A percentile compares a stretch with the other conserved stretches of the same genome.
phyloP scores from a whole-genome alignment of 1,140 invertebrate species.

The Proales similis region DNA sequence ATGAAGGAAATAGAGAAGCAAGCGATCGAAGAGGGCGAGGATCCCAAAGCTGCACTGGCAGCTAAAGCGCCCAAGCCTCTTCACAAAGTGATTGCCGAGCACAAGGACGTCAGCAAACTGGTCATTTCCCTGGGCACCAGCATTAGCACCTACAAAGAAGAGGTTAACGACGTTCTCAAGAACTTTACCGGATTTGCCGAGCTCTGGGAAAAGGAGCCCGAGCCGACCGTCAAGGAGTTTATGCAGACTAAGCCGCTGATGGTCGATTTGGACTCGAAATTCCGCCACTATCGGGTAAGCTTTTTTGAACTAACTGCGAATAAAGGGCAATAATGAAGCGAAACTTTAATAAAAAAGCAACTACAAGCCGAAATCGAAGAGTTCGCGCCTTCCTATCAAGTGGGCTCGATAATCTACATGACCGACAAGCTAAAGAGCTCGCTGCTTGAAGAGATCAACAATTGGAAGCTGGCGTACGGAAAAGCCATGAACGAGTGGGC shows the following conservation, averaged over 20 bases:
- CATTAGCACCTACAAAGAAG: slow-evolving; percentile 49
- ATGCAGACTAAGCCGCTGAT: slow-evolving; percentile 64
- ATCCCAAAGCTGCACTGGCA: slow-evolving; percentile 45
- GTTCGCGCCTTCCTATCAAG: slow-evolving; percentile 46
- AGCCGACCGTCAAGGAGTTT: slow-evolving; percentile 68
- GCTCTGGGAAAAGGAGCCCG: slow-evolving; percentile 59
- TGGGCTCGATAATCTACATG: slow-evolving; percentile 49
- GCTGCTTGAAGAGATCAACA: slow-evolving; percentile 73
- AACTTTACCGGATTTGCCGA: slow-evolving; percentile 47
- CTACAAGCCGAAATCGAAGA: slow-evolving; percentile 51
- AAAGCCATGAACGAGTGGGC: slow-evolving; percentile 86
- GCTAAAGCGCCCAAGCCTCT: slow-evolving; percentile 46
- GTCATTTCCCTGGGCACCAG: slow-evolving; percentile 53
- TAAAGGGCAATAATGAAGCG: not conserved
- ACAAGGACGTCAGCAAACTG: slow-evolving; percentile 53
- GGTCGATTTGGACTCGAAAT: slow-evolving; percentile 70
- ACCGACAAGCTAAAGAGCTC: slow-evolving; percentile 76
- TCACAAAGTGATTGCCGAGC: slow-evolving; percentile 52
- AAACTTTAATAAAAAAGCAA: slow-evolving; percentile 40
- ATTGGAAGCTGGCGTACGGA: slow-evolving; percentile 74
- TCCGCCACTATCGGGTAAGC: slow-evolving; percentile 56
- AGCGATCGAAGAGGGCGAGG: slow-evolving; percentile 46
- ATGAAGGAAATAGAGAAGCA: slow-evolving; percentile 56
- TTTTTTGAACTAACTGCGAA: slow-evolving; percentile 18
- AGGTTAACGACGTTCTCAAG: slow-evolving; percentile 47